A percentile compares a stretch with the other conserved stretches of the same genome.
Conservation (phyloP, 1,140 invertebrate species). For the Drosophila equinoxialis region DNA sequence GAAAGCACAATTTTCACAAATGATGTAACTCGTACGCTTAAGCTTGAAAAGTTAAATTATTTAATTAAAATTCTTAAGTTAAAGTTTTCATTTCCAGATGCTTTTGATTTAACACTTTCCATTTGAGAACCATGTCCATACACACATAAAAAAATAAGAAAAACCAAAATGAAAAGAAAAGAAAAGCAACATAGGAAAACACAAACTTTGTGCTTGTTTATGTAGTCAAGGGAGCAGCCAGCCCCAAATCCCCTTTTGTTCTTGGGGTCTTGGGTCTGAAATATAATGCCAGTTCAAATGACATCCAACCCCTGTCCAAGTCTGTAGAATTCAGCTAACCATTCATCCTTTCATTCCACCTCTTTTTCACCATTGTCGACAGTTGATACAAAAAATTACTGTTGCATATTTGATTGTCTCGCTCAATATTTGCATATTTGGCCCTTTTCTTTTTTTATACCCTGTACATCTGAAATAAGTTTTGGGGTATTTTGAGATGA, state of each 20-base stretch:
- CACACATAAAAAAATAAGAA: slow-evolving; percentile 6
- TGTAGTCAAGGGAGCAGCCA: slow-evolving; percentile 38
- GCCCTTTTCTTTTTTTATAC: slow-evolving; percentile 34
- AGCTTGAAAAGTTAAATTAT: slow-evolving; percentile 14
- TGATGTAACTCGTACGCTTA: slow-evolving; percentile 1
- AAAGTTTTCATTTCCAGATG: neutral
- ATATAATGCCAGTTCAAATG: slow-evolving; percentile 34
- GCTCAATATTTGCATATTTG: slow-evolving; percentile 75
- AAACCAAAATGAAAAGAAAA: neutral
- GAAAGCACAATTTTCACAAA: slow-evolving; percentile 8
- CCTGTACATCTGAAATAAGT: neutral
- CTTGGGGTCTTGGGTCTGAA: slow-evolving; percentile 25
- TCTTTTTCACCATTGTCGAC: slow-evolving; percentile 6
- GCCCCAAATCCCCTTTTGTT: slow-evolving; percentile 43
- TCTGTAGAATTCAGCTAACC: neutral
- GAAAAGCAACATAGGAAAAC: slow-evolving; percentile 4
- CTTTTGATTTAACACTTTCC: slow-evolving; percentile 14
- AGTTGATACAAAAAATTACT: slow-evolving; percentile 67
- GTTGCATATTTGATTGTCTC: slow-evolving; percentile 80
- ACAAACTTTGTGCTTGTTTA: slow-evolving; percentile 31
- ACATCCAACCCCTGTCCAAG: slow-evolving; percentile 7
- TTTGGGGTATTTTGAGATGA: neutral
- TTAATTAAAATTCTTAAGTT: slow-evolving; percentile 15
- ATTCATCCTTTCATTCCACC: slow-evolving; percentile 6
- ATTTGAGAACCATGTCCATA: neutral